Percentiles rank a stretch among this genome's conserved stretches.
These are phyloP conservation scores for Lepetodrilus schrolli DNA, from an alignment of 2,888 invertebrate genomes.

Conservation along the genomic window DNA sequence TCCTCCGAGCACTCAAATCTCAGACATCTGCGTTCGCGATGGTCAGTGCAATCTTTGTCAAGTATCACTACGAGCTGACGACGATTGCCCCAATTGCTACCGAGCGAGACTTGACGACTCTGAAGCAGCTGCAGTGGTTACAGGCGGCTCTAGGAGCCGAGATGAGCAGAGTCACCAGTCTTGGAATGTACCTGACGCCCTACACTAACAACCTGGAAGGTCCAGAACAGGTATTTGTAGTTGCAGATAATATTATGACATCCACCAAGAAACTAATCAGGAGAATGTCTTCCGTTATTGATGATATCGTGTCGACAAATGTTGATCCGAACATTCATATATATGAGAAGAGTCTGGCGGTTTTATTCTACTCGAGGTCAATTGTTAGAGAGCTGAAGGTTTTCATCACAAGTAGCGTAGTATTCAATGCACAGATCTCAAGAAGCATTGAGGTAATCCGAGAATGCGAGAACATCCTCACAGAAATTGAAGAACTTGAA, in stretches of 20 bases:
- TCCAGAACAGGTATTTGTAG: neutral
- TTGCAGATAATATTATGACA: neutral
- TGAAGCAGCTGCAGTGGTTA: neutral
- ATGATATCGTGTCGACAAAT: neutral
- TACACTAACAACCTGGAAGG: neutral
- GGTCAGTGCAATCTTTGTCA: neutral
- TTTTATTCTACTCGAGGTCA: conserved; percentile 29
- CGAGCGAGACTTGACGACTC: neutral
- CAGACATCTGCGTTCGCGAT: neutral
- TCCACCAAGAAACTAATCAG: neutral
- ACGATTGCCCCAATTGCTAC: neutral
- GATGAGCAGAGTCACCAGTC: neutral
- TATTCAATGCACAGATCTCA: conserved; percentile 25
- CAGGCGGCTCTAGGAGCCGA: neutral
- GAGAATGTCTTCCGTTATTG: neutral
- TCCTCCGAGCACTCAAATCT: neutral
- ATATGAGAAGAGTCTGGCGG: neutral
- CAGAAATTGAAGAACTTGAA: neutral
- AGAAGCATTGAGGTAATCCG: neutral
- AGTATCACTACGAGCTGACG: neutral
- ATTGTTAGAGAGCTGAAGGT: conserved; percentile 32
- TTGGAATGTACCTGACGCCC: neutral
- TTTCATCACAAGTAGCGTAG: conserved; percentile 34
- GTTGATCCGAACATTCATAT: neutral
- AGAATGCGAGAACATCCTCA: neutral